These are phyloP conservation scores for Paradisaea rubra DNA, from an alignment of 2,113 vertebrate species.

Conservation along the genomic window DNA sequence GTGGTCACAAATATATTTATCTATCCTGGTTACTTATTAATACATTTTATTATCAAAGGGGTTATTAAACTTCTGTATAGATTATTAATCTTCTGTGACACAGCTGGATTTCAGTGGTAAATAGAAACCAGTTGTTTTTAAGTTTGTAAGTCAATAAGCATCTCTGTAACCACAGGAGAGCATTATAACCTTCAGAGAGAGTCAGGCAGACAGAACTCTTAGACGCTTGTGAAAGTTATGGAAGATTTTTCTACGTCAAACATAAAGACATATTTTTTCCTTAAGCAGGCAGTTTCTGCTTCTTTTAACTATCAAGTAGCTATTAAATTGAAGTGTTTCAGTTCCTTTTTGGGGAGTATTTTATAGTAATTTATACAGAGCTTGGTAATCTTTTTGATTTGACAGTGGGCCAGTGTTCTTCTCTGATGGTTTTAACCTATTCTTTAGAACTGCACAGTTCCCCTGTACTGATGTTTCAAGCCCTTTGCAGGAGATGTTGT, in stretches of 20 bases:
- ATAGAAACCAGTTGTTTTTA: background rate
- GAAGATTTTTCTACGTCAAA: background rate
- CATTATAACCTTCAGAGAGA: background rate
- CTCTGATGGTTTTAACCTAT: background rate
- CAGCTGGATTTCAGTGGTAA: background rate
- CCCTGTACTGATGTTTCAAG: background rate
- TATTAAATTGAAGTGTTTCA: background rate
- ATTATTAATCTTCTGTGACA: background rate
- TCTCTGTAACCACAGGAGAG: background rate
- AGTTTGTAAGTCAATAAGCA: background rate
- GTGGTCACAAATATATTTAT: background rate
- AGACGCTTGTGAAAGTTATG: background rate
- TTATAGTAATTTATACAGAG: background rate
- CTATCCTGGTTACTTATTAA: background rate
- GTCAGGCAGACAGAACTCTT: background rate
- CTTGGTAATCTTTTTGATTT: background rate
- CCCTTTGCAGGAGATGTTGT: background rate
- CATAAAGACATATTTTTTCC: background rate
- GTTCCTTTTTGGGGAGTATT: background rate
- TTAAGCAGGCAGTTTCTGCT: background rate
- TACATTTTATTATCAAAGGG: background rate
- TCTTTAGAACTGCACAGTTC: background rate
- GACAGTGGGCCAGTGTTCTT: background rate
- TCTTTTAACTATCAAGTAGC: background rate
- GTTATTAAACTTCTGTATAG: background rate